Percentiles rank a stretch among this genome's conserved stretches.
These are phyloP conservation scores for Pipistrellus kuhlii DNA, from an alignment of 2,797 vertebrate genomes.

Conservation along the genomic window DNA sequence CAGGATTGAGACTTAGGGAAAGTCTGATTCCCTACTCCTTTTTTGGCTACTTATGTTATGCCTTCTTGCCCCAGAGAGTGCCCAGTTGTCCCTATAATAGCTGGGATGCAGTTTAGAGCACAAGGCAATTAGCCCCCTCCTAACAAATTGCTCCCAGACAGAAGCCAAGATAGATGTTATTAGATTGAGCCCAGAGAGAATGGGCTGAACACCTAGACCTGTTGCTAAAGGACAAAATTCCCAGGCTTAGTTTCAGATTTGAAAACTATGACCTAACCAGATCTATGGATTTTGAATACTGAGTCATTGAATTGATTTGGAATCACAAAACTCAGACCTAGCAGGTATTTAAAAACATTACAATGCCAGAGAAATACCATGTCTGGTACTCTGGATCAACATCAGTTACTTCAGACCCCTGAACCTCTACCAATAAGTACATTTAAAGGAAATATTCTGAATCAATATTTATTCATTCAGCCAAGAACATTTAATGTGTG, in stretches of 20 bases:
- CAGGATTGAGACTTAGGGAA: not conserved
- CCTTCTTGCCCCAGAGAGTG: not conserved
- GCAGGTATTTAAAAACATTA: not conserved
- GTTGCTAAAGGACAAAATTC: not conserved
- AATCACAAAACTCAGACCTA: not conserved
- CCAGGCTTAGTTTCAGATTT: not conserved
- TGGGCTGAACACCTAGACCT: not conserved
- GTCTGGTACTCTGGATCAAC: not conserved
- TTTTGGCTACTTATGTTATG: not conserved
- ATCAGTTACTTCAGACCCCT: not conserved
- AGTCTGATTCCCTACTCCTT: not conserved
- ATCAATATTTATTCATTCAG: constrained; percentile 1
- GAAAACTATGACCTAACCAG: not conserved
- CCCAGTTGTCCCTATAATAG: not conserved
- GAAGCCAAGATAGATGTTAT: not conserved
- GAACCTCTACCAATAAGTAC: not conserved
- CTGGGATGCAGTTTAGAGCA: not conserved
- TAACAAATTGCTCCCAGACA: constrained; percentile 12
- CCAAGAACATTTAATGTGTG: not conserved
- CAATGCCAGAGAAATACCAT: not conserved
- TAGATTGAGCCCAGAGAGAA: not conserved
- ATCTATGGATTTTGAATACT: not conserved
- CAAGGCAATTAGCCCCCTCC: not conserved
- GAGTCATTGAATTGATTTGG: not conserved
- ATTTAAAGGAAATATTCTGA: constrained; percentile 29